Base-by-base conservation (phyloP, 2,113 vertebrate genomes). In the Phocoena sinus region DNA sequence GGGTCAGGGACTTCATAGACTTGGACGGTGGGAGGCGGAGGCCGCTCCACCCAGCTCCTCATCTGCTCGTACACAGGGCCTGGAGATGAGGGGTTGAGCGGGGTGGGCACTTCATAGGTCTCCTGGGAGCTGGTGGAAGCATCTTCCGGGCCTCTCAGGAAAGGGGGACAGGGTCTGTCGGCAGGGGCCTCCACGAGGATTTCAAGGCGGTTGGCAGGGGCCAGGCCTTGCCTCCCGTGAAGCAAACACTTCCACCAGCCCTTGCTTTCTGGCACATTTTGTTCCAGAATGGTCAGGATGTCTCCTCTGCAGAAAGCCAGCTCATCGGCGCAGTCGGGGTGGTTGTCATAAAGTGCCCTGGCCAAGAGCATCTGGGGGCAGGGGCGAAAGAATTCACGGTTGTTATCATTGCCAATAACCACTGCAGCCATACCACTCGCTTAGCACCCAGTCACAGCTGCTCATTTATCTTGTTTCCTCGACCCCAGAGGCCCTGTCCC, bases 221-320 rank as follows among this genome's bases (percentile, higher is more conserved):
- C 99, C 96, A 99, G 98, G 33, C 99, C 99, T 50, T 98, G 99
- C 4, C 98, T 98, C 67, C 99, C 99, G 0, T 99, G 99, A 21
- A 99, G 98, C 53, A 99, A 98, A 56, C 99, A 99, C 53, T 98
- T 98, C 99, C 99, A 99, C 99, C 99, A 99, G 17, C 99, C 99
- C 2, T 98, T 98, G 0, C 99, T 99, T 44, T 98, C 99, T 0
- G 98, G 95, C 53, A 99, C 98, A 0, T 98, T 98, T 14, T 98
- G 99, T 74, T 99, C 98, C 90, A 99, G 98, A 84, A 99, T 99
- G 0, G 98, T 99, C 93, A 99, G 95, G 95, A 99, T 99, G 98
- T 99, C 99, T 1, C 99, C 99, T 89, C 98, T 98, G 92, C 98
- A 98, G 98, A 99, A 99, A 58, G 99, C 99, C 94, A 99, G 98